Conservation (phyloP, 2,113 vertebrate genomes). For the Centropus unirufus region DNA sequence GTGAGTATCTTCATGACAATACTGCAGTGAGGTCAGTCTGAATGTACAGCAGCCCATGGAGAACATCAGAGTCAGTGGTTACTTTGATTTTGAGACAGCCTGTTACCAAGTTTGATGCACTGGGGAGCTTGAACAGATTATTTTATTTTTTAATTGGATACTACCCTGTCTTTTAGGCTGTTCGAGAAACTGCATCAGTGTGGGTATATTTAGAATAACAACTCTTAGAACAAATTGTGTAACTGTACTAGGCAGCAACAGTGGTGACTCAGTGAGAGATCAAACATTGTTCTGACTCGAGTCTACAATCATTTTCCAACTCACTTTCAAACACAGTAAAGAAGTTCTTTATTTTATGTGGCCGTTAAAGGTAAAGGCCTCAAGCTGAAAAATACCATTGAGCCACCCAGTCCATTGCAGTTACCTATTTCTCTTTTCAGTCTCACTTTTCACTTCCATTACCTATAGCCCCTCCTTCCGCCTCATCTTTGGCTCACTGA, state of each 20-base stretch:
- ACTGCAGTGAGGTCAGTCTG: background rate
- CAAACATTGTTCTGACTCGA: background rate
- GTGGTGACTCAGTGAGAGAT: background rate
- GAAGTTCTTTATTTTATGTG: background rate
- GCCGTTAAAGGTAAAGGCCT: background rate
- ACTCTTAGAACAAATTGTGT: background rate
- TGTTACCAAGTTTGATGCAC: background rate
- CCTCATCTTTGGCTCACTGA: background rate
- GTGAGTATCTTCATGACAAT: conserved; percentile 67
- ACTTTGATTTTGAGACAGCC: background rate
- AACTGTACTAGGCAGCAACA: background rate
- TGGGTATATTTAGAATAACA: background rate
- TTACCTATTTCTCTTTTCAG: background rate
- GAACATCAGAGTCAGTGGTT: background rate
- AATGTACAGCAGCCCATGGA: background rate
- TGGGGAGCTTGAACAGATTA: background rate
- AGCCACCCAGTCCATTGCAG: background rate
- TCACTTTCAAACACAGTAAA: background rate
- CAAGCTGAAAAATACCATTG: background rate
- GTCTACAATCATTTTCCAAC: background rate
- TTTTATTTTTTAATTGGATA: background rate
- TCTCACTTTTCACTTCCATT: background rate
- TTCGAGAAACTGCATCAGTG: background rate
- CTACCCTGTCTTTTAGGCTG: background rate
- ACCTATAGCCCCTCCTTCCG: background rate